Conservation (phyloP, 2,888 invertebrate species). For the Xestobium rufovillosum region DNA sequence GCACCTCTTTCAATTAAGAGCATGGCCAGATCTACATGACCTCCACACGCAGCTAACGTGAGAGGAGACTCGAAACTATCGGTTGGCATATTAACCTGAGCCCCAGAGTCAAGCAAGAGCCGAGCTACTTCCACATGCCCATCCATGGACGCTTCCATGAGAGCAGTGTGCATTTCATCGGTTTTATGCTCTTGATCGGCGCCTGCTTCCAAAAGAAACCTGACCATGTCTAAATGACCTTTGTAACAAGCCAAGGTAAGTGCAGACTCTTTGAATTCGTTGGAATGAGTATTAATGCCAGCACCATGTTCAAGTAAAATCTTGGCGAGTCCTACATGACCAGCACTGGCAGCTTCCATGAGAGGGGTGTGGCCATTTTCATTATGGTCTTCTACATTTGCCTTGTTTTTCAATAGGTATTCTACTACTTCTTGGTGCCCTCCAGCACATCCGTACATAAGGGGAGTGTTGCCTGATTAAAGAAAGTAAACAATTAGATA, state of each 20-base stretch:
- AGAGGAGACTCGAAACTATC: slow-evolving; percentile 99
- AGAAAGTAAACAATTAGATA: slow-evolving; percentile 2
- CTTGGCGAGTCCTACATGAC: slow-evolving; percentile 88
- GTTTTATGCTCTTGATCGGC: slow-evolving; percentile 98
- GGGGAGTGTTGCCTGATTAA: slow-evolving; percentile 74
- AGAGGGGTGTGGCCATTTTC: slow-evolving; percentile 99
- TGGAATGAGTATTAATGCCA: slow-evolving; percentile 97
- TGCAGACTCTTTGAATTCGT: slow-evolving; percentile 98
- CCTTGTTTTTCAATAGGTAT: slow-evolving; percentile 80
- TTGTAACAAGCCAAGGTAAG: slow-evolving; percentile 72
- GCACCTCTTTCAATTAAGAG: slow-evolving; percentile 94
- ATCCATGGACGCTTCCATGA: slow-evolving; percentile 99
- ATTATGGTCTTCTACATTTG: slow-evolving; percentile 97
- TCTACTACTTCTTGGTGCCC: slow-evolving; percentile 90
- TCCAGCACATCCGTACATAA: slow-evolving; percentile 95
- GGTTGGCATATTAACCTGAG: slow-evolving; percentile 98
- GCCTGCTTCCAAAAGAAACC: slow-evolving; percentile 90
- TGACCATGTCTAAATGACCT: slow-evolving; percentile 96
- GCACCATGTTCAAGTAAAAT: slow-evolving; percentile 89
- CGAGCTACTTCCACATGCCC: slow-evolving; percentile 64
- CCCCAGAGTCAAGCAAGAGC: slow-evolving; percentile 90
- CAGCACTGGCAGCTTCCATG: slow-evolving; percentile 97
- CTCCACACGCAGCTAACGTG: slow-evolving; percentile 96
- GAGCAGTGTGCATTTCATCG: slow-evolving; percentile 98
- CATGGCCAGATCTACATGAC: slow-evolving; percentile 95